A percentile compares a stretch with the other conserved stretches of the same genome.
Evolutionary conservation across 2,888 invertebrate genomes (phyloP).

Genomic region (Mayetiola destructor): DNA sequence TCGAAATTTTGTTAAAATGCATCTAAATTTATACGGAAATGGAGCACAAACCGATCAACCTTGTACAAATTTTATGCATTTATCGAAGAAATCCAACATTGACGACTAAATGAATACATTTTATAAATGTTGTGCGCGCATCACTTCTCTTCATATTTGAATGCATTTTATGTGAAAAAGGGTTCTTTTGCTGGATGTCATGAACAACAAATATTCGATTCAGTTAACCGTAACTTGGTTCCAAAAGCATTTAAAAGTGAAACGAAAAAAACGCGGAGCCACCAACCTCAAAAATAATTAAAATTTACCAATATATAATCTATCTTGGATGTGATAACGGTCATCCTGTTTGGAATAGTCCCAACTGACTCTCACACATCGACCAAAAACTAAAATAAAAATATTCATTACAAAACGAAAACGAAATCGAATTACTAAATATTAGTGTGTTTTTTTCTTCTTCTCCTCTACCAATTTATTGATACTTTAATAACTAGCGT

Average conservation of each 20-base stretch:
- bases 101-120: not conserved
- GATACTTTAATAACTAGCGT: constrained; percentile 2
- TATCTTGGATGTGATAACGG: not conserved
- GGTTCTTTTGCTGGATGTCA: not conserved
- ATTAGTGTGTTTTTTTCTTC: too few relatives aligned
- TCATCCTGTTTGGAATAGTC: not conserved
- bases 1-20: too few relatives aligned
- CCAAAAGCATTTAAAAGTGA: too few relatives aligned
- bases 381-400: constrained; percentile 8
- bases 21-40: not conserved
- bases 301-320: constrained; percentile 4
- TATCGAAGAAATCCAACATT: too few relatives aligned
- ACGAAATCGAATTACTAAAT: not conserved
- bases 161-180: not conserved
- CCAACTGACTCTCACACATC: constrained; percentile 5
- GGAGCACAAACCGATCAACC: not conserved
- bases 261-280: too few relatives aligned
- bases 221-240: not conserved
- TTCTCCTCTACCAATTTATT: too few relatives aligned
- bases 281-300: constrained; percentile 11
- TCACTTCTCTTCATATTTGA: not conserved
- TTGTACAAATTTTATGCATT: not conserved
- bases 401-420: constrained; percentile 5
- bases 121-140: not conserved
- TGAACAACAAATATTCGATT: not conserved